Evolutionary conservation across 2,113 vertebrate species (phyloP).

Genomic region (Nycticorax nycticorax): DNA sequence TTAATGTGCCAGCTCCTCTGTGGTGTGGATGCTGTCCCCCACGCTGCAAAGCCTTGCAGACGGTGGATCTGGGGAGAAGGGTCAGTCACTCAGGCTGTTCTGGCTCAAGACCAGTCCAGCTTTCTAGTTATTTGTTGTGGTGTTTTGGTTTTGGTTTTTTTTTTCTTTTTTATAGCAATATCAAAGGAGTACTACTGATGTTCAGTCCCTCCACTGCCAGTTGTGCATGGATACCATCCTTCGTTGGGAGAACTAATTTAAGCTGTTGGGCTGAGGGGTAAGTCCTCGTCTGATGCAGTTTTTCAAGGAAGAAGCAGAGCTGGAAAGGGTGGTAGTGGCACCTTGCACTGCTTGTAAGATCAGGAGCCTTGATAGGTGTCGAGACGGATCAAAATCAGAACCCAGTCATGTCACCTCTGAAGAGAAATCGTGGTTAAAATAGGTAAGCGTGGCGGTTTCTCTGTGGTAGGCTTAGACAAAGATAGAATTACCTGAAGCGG

Average conservation of each 20-base stretch:
- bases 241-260: neutral
- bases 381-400: neutral
- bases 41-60: neutral
- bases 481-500: neutral
- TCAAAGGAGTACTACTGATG: neutral
- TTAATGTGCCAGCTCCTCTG: neutral
- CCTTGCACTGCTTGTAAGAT: neutral
- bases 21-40: neutral
- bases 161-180: neutral
- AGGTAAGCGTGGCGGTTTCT: fast-evolving
- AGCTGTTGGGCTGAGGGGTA: neutral
- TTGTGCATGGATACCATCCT: neutral
- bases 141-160: neutral
- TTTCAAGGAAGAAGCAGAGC: neutral
- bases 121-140: neutral
- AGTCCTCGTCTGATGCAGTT: neutral
- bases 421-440: neutral
- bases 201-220: neutral
- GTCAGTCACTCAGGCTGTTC: neutral
- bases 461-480: neutral
- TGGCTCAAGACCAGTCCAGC: neutral
- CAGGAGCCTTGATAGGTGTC: neutral
- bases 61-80: neutral
- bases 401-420: neutral
- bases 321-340: neutral